Evolutionary conservation across 2,797 vertebrate species (phyloP).

Genomic region (Agapornis canus): DNA sequence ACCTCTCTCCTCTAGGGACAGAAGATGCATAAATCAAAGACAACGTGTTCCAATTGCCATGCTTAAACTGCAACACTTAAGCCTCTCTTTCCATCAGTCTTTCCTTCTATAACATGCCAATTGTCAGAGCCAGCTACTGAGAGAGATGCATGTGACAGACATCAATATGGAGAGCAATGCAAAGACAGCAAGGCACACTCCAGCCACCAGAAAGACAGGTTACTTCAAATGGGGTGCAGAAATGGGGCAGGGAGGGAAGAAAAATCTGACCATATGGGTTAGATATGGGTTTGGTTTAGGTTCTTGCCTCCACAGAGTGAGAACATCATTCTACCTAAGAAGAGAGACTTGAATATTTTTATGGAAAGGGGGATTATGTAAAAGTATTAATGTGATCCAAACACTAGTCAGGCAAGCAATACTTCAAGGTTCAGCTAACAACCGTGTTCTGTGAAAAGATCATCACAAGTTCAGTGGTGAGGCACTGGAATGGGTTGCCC

Average conservation of each 20-base stretch:
- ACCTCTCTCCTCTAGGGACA: background rate
- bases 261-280: background rate
- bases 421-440: background rate
- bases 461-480: background rate
- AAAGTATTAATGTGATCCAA: background rate
- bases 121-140: background rate
- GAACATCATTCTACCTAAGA: background rate
- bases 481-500: too few species aligned
- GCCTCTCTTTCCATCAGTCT: background rate
- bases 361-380: background rate
- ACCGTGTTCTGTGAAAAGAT: background rate
- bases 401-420: background rate
- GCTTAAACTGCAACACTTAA: background rate
- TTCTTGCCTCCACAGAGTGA: background rate
- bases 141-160: background rate
- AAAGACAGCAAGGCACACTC: background rate
- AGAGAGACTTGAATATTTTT: background rate
- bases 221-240: background rate
- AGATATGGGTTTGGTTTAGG: background rate
- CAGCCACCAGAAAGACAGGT: background rate
- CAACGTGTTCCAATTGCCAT: background rate
- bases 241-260: background rate
- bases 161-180: background rate
- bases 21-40: background rate
- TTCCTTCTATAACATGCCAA: background rate